Conservation (phyloP, 2,888 invertebrate genomes). For the Hedychridium roseum region DNA sequence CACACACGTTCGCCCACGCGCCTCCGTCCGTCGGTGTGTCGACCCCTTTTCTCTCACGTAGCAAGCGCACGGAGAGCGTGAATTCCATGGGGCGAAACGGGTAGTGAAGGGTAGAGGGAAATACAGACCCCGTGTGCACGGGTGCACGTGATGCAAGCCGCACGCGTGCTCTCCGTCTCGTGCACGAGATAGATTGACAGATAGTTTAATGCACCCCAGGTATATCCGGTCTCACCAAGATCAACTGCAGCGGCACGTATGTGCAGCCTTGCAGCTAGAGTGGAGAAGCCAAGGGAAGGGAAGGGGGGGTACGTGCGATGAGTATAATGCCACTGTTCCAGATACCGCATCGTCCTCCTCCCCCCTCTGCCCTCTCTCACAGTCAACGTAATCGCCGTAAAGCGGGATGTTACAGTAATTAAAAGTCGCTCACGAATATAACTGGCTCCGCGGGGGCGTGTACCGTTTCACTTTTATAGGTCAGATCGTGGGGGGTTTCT, state of each 20-base stretch:
- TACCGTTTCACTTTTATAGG: too few relatives aligned
- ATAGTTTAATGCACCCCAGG: slow-evolving; percentile 44
- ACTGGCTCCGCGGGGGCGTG: too few relatives aligned
- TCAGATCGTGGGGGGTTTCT: too few relatives aligned
- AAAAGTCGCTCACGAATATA: too few relatives aligned
- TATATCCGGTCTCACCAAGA: slow-evolving; percentile 29
- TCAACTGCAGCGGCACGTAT: slow-evolving; percentile 21
- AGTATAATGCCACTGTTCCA: slow-evolving; percentile 18
- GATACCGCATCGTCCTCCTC: too few relatives aligned
- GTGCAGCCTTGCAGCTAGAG: too few relatives aligned
- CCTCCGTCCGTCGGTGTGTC: too few relatives aligned
- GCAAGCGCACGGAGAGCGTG: neutral
- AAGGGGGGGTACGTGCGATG: slow-evolving; percentile 13
- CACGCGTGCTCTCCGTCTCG: slow-evolving; percentile 15
- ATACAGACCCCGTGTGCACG: neutral
- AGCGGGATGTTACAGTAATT: too few relatives aligned
- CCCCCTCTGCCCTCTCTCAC: too few relatives aligned
- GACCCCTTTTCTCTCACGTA: neutral
- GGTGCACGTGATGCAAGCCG: neutral
- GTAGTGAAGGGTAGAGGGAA: neutral
- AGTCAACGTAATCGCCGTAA: too few relatives aligned
- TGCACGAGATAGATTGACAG: slow-evolving; percentile 41
- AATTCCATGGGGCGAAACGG: neutral
- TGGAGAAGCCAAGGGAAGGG: slow-evolving; percentile 20
- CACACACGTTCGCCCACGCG: too few relatives aligned